Base-by-base conservation (phyloP, 2,113 vertebrate species). In the Brachionichthys hirsutus region DNA sequence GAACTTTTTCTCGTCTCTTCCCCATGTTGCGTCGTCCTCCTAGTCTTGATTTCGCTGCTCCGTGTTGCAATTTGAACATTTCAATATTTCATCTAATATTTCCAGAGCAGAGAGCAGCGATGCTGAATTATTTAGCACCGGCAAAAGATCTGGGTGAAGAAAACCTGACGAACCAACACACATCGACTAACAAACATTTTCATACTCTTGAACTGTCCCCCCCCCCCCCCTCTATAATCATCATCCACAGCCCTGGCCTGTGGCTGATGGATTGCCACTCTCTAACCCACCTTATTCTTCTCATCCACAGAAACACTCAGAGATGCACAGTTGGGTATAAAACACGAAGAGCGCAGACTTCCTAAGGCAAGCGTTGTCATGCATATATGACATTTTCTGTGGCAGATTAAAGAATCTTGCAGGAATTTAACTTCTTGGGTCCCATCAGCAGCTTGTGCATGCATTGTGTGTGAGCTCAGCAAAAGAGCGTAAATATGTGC, bases 61-160 rank as follows among this genome's bases (percentile, higher is more conserved):
- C 14, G n/a, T 73, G 67, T 78, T 65, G 77, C 78, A 80, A 78
- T 88, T 77, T 79, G 71, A 75, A 76, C 76, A 78, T 85, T 82
- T 85, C 81, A 83, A 87, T 80, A 85, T 81, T 87, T 81, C 53
- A 79, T 86, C 72, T 82, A 75, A 84, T 80, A 85, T 83, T 84
- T 80, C 75, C 72, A 47, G 51, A 75, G 73, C 80, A 74, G 62
- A 73, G 80, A 80, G 78, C 58, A 54, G 59, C 18, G 41, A 59
- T 47, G 24, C 52, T 89, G 76, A 88, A 88, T 88, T 82, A 88
- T 89, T 86, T 77, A 87, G 44, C 49, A 38, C 43, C 54, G 8
- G 42, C 22, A 19, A 34, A 71, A 87, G 80, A 85, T 87, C 75
- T 80, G 67, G 61, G 62, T 64, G 70, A 77, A 14, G 38, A 69